Percentiles rank a stretch among this genome's conserved stretches.
Evolutionary conservation across 2,113 vertebrate genomes (phyloP).

Genomic region (Apodemus sylvaticus): DNA sequence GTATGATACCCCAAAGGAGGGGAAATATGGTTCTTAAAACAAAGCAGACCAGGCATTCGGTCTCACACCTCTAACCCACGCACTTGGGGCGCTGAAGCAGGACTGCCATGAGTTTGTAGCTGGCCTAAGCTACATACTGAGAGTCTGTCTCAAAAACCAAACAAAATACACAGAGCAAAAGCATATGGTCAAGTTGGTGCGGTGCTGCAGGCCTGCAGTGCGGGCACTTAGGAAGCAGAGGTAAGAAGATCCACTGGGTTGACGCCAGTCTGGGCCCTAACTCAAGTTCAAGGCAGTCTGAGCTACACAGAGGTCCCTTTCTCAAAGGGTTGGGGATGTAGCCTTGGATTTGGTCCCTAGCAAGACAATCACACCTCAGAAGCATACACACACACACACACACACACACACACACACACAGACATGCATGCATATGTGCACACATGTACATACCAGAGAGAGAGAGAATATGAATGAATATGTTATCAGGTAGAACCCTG

Average conservation of each 20-base stretch:
- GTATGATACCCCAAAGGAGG: neutral
- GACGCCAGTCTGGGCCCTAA: neutral
- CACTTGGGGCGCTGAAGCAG: neutral
- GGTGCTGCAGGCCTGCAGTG: neutral
- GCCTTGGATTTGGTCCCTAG: neutral
- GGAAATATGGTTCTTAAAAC: conserved; percentile 2
- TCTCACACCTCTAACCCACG: neutral
- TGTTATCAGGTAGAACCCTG: neutral
- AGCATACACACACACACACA: neutral
- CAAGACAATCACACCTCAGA: neutral
- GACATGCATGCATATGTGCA: too few relatives aligned
- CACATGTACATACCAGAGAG: neutral
- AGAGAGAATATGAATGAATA: too few relatives aligned
- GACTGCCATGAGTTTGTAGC: neutral
- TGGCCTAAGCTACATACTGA: neutral
- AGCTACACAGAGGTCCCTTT: neutral
- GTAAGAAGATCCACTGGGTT: neutral
- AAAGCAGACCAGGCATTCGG: too few relatives aligned
- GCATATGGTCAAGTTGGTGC: neutral
- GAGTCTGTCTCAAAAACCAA: neutral
- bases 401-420: too few relatives aligned
- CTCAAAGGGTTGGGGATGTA: neutral
- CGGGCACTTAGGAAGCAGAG: neutral
- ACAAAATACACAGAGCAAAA: neutral
- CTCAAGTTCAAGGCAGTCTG: neutral